Evolutionary conservation across 2,797 vertebrate genomes (phyloP).

Genomic region (Saguinus oedipus): DNA sequence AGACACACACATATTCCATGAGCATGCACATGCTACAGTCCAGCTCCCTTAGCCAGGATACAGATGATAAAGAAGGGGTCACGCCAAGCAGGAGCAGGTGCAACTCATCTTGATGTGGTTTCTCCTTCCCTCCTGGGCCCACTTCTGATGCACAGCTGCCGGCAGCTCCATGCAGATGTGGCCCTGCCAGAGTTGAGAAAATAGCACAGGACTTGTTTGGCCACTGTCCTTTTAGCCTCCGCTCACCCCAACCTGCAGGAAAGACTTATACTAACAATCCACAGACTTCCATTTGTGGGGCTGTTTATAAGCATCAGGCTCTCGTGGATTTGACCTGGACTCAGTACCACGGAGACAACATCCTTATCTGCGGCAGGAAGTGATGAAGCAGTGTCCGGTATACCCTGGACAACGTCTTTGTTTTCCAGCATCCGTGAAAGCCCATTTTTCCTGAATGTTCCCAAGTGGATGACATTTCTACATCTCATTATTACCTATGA

Average conservation of each 20-base stretch:
- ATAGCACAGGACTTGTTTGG: not conserved
- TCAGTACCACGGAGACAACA: not conserved
- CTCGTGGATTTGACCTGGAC: not conserved
- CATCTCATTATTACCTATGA: not conserved
- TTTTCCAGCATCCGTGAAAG: not conserved
- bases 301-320: not conserved
- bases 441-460: not conserved
- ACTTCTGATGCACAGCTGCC: not conserved
- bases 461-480: not conserved
- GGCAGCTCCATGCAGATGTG: not conserved
- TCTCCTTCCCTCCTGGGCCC: not conserved
- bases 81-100: not conserved
- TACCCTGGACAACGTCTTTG: too few species aligned
- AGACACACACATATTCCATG: rapidly evolving
- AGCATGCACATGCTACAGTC: rapidly evolving
- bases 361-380: not conserved
- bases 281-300: not conserved
- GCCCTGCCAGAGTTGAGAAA: not conserved
- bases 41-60: not conserved
- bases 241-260: not conserved
- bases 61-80: not conserved
- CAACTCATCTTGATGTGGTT: not conserved
- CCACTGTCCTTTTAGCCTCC: not conserved
- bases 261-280: not conserved
- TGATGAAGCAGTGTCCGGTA: not conserved